Conservation (phyloP, 2,113 vertebrate species). For the Uria aalge region DNA sequence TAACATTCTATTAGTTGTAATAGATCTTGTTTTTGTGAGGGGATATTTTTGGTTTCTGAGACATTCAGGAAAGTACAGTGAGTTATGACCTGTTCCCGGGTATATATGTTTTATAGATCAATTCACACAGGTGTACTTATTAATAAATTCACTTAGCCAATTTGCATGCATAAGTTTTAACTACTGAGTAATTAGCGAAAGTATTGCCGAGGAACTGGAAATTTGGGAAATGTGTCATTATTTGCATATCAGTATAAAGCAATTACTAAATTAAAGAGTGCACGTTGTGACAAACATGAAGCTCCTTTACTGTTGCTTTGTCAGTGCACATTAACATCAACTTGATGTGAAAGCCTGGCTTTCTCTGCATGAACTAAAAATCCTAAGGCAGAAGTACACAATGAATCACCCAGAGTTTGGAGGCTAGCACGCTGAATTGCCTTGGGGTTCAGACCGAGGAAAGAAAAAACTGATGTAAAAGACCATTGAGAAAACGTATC, state of each 20-base stretch:
- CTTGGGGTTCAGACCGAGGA: slow-evolving; percentile 64
- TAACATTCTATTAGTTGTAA: background rate
- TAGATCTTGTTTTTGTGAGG: background rate
- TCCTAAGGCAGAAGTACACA: slow-evolving; percentile 70
- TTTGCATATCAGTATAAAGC: slow-evolving; percentile 69
- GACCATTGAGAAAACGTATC: slow-evolving; percentile 68
- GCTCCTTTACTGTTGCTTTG: slow-evolving; percentile 72
- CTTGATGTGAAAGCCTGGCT: slow-evolving; percentile 63
- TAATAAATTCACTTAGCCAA: slow-evolving; percentile 49
- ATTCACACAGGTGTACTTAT: slow-evolving; percentile 54
- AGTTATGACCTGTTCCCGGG: background rate
- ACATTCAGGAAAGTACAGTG: background rate
- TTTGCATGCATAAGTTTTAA: slow-evolving; percentile 57
- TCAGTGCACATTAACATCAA: slow-evolving; percentile 69
- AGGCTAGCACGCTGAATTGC: slow-evolving; percentile 54
- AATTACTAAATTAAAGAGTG: slow-evolving; percentile 70
- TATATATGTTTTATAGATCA: background rate
- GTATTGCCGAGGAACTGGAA: slow-evolving; percentile 54
- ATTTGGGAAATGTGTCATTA: slow-evolving; percentile 72
- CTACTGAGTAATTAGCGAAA: slow-evolving; percentile 43
- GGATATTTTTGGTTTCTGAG: background rate
- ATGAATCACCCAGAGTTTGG: slow-evolving; percentile 66
- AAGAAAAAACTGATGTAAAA: slow-evolving; percentile 71
- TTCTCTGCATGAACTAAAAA: slow-evolving; percentile 66
- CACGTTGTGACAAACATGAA: slow-evolving; percentile 70